Percentiles rank a stretch among this genome's conserved stretches.
phyloP scores from a whole-genome alignment of 2,888 invertebrate species.

The Eurytoma californica region DNA sequence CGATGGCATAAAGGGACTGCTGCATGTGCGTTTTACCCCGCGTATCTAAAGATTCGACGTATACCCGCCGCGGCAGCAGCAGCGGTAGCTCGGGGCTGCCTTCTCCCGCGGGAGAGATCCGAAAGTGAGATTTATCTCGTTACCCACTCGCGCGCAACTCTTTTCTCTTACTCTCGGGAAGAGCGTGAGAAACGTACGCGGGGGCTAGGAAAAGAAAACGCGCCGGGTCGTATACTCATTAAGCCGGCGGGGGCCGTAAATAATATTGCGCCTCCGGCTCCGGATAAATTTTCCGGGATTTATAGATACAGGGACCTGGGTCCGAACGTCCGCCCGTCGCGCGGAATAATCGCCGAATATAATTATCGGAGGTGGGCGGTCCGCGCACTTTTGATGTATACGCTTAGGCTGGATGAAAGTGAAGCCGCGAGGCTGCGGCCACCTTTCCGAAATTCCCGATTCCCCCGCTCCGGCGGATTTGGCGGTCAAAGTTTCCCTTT shows the following conservation, averaged over 20 bases:
- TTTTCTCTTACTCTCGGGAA: conserved; percentile 18
- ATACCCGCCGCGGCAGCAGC: conserved; percentile 35
- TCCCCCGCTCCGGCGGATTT: neutral
- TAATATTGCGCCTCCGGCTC: conserved; percentile 55
- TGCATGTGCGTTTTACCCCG: conserved; percentile 36
- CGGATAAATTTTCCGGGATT: conserved; percentile 58
- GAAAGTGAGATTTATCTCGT: conserved; percentile 66
- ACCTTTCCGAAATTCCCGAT: conserved; percentile 15
- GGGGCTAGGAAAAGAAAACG: conserved; percentile 18
- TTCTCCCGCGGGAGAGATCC: conserved; percentile 60
- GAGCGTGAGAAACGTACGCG: neutral
- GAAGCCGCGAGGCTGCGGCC: conserved; percentile 29
- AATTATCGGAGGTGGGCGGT: neutral
- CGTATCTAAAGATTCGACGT: conserved; percentile 53
- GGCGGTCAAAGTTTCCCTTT: no score
- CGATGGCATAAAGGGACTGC: conserved; percentile 20
- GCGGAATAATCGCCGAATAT: conserved; percentile 21
- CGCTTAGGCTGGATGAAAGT: conserved; percentile 12
- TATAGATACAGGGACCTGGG: conserved; percentile 43
- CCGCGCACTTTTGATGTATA: no score
- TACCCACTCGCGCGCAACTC: conserved; percentile 47
- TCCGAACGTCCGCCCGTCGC: neutral
- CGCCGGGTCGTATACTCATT: conserved; percentile 59
- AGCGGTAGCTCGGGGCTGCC: conserved; percentile 46
- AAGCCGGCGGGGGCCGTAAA: conserved; percentile 59